phyloP scores from a whole-genome alignment of 2,113 vertebrate species.

The Miniopterus natalensis region DNA sequence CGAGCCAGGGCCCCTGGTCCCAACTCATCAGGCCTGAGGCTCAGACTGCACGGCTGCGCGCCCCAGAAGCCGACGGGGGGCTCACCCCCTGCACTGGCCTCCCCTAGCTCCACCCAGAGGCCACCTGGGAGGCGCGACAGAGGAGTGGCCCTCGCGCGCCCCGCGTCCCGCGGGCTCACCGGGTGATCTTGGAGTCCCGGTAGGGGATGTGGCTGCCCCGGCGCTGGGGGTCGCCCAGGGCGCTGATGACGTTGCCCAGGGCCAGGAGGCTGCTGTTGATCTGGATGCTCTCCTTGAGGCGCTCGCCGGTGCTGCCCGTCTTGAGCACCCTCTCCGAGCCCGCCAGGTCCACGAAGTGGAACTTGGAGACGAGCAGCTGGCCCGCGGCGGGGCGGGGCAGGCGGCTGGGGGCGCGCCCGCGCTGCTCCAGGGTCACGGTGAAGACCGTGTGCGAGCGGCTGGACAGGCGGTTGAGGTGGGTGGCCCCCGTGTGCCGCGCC shows the following conservation, averaged over 20 bases:
- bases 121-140: neutral
- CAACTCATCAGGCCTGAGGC: neutral
- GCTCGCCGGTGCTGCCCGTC: constrained; percentile 95
- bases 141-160: neutral
- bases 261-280: constrained; percentile 98
- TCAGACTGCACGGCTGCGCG: fast-evolving
- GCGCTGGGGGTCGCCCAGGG: constrained; percentile 95
- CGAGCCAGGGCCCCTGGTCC: fast-evolving
- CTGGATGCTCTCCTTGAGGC: constrained; percentile 97
- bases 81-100: neutral
- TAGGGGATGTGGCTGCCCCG: constrained; percentile 96
- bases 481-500: constrained; percentile 96
- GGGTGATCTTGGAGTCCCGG: constrained; percentile 98
- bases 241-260: constrained; percentile 97
- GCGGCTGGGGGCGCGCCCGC: constrained; percentile 89
- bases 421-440: constrained; percentile 96
- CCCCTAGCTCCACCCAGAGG: neutral
- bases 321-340: constrained; percentile 96
- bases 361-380: constrained; percentile 96
- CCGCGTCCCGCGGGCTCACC: constrained; percentile 85
- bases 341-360: constrained; percentile 97
- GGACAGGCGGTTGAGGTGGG: constrained; percentile 95
- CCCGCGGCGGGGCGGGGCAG: constrained; percentile 80
- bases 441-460: constrained; percentile 98
- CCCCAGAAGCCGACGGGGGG: fast-evolving